Conservation (phyloP, 2,888 invertebrate genomes). For the Amphipyra tragopoginis region DNA sequence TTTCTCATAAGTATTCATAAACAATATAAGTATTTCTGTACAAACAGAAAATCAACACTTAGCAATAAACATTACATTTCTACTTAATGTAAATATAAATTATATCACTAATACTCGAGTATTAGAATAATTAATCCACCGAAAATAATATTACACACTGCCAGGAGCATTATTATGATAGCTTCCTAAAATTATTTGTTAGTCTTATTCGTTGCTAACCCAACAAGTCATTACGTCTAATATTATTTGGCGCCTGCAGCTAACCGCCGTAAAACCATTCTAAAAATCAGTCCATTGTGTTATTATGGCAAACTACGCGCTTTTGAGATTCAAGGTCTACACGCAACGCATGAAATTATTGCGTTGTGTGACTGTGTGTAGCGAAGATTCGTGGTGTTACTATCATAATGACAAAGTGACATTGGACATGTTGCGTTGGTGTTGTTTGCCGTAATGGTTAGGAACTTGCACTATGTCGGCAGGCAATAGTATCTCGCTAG, state of each 20-base stretch:
- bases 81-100: conserved; percentile 88
- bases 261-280: conserved; percentile 69
- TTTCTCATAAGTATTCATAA: conserved; percentile 84
- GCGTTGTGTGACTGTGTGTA: conserved; percentile 47
- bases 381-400: conserved; percentile 11
- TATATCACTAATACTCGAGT: conserved; percentile 89
- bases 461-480: conserved; percentile 56
- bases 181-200: conserved; percentile 85
- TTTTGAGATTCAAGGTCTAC: conserved; percentile 40
- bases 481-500: conserved; percentile 23
- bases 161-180: conserved; percentile 80
- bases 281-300: conserved; percentile 65
- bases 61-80: conserved; percentile 85
- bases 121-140: conserved; percentile 88
- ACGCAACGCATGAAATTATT: conserved; percentile 35
- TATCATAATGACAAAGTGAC: conserved; percentile 24
- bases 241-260: conserved; percentile 67
- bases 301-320: conserved; percentile 44
- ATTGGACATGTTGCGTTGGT: conserved; percentile 5
- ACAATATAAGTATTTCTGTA: conserved; percentile 86
- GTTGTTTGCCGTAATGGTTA: conserved; percentile 55
- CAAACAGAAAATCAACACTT: conserved; percentile 89
- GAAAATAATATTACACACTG: conserved; percentile 87
- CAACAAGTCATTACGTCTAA: conserved; percentile 72
- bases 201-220: conserved; percentile 84